These are phyloP conservation scores for Catagonus wagneri DNA, from an alignment of 2,113 vertebrate species.

Conservation along the genomic window DNA sequence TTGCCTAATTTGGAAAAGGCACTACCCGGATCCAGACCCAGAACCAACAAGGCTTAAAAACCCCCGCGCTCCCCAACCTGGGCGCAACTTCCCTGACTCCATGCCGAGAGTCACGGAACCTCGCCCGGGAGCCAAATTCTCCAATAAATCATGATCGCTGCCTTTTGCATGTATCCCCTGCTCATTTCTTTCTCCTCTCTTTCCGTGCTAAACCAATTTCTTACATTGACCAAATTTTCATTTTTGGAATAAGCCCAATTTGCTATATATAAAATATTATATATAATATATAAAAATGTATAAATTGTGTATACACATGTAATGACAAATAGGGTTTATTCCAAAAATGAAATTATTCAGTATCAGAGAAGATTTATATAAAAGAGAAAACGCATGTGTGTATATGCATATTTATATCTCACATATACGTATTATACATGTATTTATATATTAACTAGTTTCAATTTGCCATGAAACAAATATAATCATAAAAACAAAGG, in stretches of 20 bases:
- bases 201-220: too few species aligned
- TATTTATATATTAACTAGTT: not conserved
- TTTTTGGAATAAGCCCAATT: not conserved
- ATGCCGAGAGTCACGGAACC: too few species aligned
- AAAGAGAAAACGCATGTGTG: not conserved
- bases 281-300: not conserved
- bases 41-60: too few species aligned
- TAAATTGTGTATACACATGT: not conserved
- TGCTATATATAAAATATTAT: not conserved
- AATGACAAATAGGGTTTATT: too few species aligned
- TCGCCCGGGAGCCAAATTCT: too few species aligned
- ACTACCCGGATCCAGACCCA: too few species aligned
- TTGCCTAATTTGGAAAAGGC: too few species aligned
- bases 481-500: constrained; percentile 18
- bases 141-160: too few species aligned
- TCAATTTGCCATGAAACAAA: not conserved
- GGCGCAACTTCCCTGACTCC: too few species aligned
- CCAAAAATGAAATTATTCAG: not conserved
- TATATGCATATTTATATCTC: not conserved
- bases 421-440: not conserved
- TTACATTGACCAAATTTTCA: not conserved
- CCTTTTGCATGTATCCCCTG: too few species aligned
- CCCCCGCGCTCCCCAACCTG: too few species aligned
- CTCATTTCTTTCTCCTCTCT: too few species aligned
- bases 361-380: not conserved